Conservation (phyloP, 1,140 invertebrate genomes). For the Plectrocnemia conspersa region DNA sequence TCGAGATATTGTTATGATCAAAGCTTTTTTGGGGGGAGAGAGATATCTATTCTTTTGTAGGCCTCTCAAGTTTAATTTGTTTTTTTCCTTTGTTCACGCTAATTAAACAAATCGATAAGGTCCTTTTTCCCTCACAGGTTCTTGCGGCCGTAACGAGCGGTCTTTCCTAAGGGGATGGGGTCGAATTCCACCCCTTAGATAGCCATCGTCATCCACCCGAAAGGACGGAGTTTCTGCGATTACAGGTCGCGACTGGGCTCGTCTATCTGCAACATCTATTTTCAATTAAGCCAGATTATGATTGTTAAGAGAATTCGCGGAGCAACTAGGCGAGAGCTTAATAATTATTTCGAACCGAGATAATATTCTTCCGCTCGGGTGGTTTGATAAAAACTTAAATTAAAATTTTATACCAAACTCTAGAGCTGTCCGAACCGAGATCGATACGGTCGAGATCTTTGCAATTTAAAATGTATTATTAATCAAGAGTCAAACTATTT, state of each 20-base stretch:
- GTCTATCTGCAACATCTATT: conserved; percentile 8
- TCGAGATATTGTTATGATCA: conserved; percentile 9
- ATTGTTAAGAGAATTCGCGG: conserved; percentile 17
- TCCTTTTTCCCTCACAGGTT: background rate
- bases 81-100: conserved; percentile 30
- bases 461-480: too few relatives aligned
- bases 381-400: too few relatives aligned
- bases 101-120: conserved; percentile 32
- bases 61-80: conserved; percentile 25
- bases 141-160: conserved; percentile 1
- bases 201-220: background rate
- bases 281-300: conserved; percentile 29
- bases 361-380: background rate
- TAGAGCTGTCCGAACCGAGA: too few relatives aligned
- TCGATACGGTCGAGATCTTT: too few relatives aligned
- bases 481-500: too few relatives aligned
- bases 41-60: conserved; percentile 8
- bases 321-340: background rate
- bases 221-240: conserved; percentile 4
- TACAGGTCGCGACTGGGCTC: background rate
- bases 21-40: conserved; percentile 9
- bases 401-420: too few relatives aligned
- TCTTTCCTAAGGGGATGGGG: background rate
- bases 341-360: background rate
- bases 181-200: background rate